A percentile compares a stretch with the other conserved stretches of the same genome.
Evolutionary conservation across 2,888 invertebrate species (phyloP).

Genomic region (Rutpela maculata): DNA sequence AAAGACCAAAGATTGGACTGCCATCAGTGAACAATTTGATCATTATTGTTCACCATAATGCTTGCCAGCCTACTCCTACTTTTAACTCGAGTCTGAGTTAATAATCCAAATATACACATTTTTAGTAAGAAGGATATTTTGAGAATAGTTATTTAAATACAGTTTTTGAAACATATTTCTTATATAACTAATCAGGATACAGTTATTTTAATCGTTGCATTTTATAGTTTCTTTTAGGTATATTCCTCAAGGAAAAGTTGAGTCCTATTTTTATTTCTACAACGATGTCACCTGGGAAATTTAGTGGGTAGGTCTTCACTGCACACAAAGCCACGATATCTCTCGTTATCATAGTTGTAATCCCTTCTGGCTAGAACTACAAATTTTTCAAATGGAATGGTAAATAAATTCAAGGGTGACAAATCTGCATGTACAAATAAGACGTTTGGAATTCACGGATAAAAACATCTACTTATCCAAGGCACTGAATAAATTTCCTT

Average conservation of each 20-base stretch:
- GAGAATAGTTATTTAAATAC: not conserved
- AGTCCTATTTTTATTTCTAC: slow-evolving; percentile 52
- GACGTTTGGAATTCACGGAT: slow-evolving; percentile 44
- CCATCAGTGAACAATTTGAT: too few relatives aligned
- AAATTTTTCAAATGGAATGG: slow-evolving; percentile 48
- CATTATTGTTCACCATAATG: too few relatives aligned
- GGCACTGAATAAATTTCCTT: slow-evolving; percentile 37
- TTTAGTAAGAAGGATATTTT: too few relatives aligned
- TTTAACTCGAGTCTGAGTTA: too few relatives aligned
- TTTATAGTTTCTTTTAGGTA: slow-evolving; percentile 54
- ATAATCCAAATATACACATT: too few relatives aligned
- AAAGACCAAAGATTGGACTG: too few relatives aligned
- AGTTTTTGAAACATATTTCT: not conserved
- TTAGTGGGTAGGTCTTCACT: slow-evolving; percentile 42
- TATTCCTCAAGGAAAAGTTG: slow-evolving; percentile 46
- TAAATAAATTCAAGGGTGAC: slow-evolving; percentile 59
- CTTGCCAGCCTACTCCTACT: too few relatives aligned
- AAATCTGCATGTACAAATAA: slow-evolving; percentile 63
- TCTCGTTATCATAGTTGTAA: slow-evolving; percentile 52
- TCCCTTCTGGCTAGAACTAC: slow-evolving; percentile 43
- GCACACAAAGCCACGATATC: slow-evolving; percentile 48
- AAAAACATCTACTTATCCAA: slow-evolving; percentile 49
- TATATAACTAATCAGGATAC: not conserved
- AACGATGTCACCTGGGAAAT: slow-evolving; percentile 62
- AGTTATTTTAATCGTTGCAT: slow-evolving; percentile 2